phyloP scores from a whole-genome alignment of 37 sponge, comb jelly and placozoan species.

The Aplysina aerophoba region DNA sequence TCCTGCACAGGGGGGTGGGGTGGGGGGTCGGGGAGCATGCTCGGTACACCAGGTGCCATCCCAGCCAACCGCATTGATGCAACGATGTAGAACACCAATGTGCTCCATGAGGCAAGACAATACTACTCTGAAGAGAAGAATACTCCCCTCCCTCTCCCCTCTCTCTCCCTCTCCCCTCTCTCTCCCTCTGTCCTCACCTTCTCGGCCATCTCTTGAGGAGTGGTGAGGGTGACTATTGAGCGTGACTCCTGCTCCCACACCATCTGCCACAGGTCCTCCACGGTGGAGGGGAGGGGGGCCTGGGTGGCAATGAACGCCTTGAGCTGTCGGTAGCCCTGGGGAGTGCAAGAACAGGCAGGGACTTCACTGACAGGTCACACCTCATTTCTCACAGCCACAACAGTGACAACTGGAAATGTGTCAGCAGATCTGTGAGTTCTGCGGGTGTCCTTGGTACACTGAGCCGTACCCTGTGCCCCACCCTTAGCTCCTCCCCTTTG shows the following conservation, averaged over 20 bases:
- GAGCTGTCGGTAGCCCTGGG: conserved; percentile 73
- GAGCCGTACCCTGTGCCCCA: too few relatives aligned
- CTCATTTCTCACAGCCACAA: background rate
- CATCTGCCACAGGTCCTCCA: conserved; percentile 79
- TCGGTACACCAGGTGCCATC: too few relatives aligned
- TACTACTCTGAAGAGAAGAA: background rate
- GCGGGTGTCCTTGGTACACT: too few relatives aligned
- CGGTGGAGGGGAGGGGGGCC: conserved; percentile 55
- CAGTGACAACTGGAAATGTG: too few relatives aligned
- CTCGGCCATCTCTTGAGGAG: conserved; percentile 58
- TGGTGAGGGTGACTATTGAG: conserved; percentile 70
- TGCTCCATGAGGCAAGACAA: too few relatives aligned
- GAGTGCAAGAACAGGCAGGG: background rate
- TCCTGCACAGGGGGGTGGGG: conserved; percentile 43
- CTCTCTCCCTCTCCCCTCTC: background rate
- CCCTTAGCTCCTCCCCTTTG: too few relatives aligned
- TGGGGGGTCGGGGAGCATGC: too few relatives aligned
- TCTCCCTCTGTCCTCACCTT: background rate
- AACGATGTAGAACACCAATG: too few relatives aligned
- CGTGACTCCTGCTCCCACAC: conserved; percentile 71
- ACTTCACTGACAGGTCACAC: background rate
- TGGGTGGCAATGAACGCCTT: conserved; percentile 83
- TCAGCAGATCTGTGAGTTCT: too few relatives aligned
- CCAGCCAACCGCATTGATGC: too few relatives aligned
- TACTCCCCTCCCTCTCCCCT: background rate